These are phyloP conservation scores for Phyllotreta striolata DNA, from an alignment of 2,888 invertebrate genomes.

Conservation along the genomic window DNA sequence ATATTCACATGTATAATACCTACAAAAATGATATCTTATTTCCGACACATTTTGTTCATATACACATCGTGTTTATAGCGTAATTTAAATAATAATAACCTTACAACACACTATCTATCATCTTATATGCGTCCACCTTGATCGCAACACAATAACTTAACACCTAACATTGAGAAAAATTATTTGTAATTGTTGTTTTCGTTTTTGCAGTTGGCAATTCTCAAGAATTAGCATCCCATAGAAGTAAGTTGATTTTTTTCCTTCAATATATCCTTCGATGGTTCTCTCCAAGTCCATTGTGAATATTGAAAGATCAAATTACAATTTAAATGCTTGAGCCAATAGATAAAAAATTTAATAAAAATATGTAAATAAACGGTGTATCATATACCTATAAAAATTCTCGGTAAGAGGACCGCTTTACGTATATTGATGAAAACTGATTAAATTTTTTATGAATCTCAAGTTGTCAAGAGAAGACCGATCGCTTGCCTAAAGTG, in stretches of 20 bases:
- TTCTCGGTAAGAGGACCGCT: too few relatives aligned
- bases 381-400: too few relatives aligned
- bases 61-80: conserved; percentile 8
- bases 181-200: conserved; percentile 48
- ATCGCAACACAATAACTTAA: conserved; percentile 22
- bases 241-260: conserved; percentile 52
- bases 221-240: conserved; percentile 53
- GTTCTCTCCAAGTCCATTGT: conserved; percentile 41
- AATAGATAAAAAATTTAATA: too few relatives aligned
- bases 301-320: conserved; percentile 26
- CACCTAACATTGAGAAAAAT: conserved; percentile 27
- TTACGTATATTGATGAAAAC: too few relatives aligned
- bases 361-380: too few relatives aligned
- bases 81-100: conserved; percentile 31
- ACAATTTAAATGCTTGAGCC: not conserved
- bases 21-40: conserved; percentile 27
- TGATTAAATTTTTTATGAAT: too few relatives aligned
- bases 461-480: too few relatives aligned
- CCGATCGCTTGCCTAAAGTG: too few relatives aligned
- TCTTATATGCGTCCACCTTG: conserved; percentile 18
- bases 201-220: conserved; percentile 56
- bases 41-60: conserved; percentile 22
- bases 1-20: conserved; percentile 26
- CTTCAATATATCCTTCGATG: conserved; percentile 43
- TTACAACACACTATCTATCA: conserved; percentile 22